Percentiles rank a stretch among this genome's conserved stretches.
These are phyloP conservation scores for Nixonia krombeini DNA, from an alignment of 1,140 invertebrate species.

Conservation along the genomic window DNA sequence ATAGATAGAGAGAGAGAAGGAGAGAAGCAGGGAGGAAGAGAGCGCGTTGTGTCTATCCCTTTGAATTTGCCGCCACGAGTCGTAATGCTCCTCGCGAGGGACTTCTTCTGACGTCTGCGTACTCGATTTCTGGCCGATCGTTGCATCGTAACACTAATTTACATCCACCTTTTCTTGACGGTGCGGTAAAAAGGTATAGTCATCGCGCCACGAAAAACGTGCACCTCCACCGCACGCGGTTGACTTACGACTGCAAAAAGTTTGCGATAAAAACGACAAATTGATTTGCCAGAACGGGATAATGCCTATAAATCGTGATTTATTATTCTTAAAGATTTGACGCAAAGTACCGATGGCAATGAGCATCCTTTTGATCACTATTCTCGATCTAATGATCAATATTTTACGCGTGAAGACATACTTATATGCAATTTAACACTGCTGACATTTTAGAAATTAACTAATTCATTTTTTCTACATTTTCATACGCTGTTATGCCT, in stretches of 20 bases:
- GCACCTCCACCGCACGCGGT: too few species aligned
- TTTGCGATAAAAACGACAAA: constrained; percentile 20
- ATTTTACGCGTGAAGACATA: too few species aligned
- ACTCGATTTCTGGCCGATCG: too few species aligned
- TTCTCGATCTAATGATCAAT: too few species aligned
- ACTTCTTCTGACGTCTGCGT: too few species aligned
- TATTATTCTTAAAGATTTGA: constrained; percentile 14
- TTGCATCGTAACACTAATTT: constrained; percentile 30
- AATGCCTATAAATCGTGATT: constrained; percentile 28
- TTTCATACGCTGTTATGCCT: too few species aligned
- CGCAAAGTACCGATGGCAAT: not conserved
- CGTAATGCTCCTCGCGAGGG: not conserved
- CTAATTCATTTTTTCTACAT: too few species aligned
- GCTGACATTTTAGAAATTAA: too few species aligned
- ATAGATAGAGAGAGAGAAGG: constrained; percentile 31
- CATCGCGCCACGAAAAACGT: too few species aligned
- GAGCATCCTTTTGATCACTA: too few species aligned
- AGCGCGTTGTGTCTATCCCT: constrained; percentile 22
- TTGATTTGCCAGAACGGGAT: constrained; percentile 38
- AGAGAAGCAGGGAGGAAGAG: constrained; percentile 19
- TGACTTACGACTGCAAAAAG: too few species aligned
- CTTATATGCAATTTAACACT: too few species aligned
- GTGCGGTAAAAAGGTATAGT: constrained; percentile 29
- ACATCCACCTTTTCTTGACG: constrained; percentile 21
- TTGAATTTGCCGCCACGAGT: constrained; percentile 30